A percentile compares a stretch with the other conserved stretches of the same genome.
Conservation (phyloP, 2,888 invertebrate species). For the Aelia acuminata region DNA sequence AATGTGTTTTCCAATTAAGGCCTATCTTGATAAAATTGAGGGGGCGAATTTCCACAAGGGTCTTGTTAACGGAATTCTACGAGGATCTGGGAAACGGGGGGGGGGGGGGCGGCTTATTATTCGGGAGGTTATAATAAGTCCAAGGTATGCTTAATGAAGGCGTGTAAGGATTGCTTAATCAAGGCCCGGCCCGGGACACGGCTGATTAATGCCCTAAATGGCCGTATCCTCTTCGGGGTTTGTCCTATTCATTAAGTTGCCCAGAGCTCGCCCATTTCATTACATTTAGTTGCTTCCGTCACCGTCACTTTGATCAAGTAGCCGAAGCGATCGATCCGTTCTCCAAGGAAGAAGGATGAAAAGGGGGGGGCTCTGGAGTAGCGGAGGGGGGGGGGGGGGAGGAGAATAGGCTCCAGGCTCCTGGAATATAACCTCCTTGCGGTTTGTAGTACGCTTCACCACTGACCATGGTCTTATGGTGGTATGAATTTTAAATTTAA, state of each 20-base stretch:
- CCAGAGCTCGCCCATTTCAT: conserved; percentile 43
- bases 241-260: conserved; percentile 37
- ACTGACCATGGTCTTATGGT: background rate
- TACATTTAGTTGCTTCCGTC: conserved; percentile 56
- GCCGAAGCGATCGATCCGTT: conserved; percentile 2
- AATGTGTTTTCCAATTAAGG: no score
- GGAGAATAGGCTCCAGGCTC: background rate
- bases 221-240: conserved; percentile 26
- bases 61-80: background rate
- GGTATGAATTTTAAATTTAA: no score
- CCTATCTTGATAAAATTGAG: no score
- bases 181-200: conserved; percentile 11
- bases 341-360: conserved; percentile 7
- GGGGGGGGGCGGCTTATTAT: no score
- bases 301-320: conserved; percentile 56
- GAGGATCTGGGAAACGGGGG: conserved; percentile 32
- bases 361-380: background rate
- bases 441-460: background rate
- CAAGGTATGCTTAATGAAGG: conserved; percentile 56
- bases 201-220: conserved; percentile 52
- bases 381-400: background rate
- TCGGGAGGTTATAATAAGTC: conserved; percentile 52
- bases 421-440: background rate
- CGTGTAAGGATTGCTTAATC: conserved; percentile 55
- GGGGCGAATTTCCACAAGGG: no score